phyloP scores from a whole-genome alignment of 2,113 vertebrate genomes.

The Brachyistius frenatus region DNA sequence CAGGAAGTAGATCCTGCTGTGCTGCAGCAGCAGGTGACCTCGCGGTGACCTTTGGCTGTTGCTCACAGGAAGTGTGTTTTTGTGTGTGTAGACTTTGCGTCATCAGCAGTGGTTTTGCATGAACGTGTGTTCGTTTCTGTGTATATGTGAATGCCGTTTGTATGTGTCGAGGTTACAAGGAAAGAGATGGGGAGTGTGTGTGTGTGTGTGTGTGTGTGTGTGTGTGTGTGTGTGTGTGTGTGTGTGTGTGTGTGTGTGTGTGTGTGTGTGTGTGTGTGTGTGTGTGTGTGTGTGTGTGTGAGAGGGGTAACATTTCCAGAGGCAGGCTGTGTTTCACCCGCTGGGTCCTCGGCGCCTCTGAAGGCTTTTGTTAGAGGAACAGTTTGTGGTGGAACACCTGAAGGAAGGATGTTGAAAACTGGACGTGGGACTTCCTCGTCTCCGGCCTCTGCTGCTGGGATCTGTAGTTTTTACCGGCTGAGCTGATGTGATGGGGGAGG shows the following conservation, averaged over 20 bases:
- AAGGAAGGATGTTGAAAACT: constrained; percentile 13
- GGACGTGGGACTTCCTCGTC: constrained; percentile 26
- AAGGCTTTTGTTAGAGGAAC: constrained; percentile 46
- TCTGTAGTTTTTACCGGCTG: constrained; percentile 66
- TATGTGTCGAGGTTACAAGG: constrained; percentile 4
- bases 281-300: constrained; percentile 26
- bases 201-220: constrained; percentile 15
- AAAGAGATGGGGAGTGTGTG: background rate
- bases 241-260: constrained; percentile 36
- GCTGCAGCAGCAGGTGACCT: constrained; percentile 75
- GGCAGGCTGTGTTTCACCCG: constrained; percentile 44
- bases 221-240: constrained; percentile 32
- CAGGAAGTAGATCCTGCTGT: constrained; percentile 72
- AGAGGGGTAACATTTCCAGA: constrained; percentile 23
- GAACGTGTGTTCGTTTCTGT: background rate
- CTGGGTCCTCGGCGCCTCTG: constrained; percentile 19
- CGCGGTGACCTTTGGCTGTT: constrained; percentile 70
- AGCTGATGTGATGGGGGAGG: constrained; percentile 69
- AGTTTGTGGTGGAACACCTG: constrained; percentile 20
- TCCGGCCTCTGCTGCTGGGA: constrained; percentile 47
- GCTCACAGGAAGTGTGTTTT: constrained; percentile 46
- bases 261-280: constrained; percentile 29
- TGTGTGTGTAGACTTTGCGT: constrained; percentile 1
- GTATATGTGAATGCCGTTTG: background rate
- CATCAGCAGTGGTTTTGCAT: background rate